Conservation (phyloP, 2,888 invertebrate genomes). For the Proisotoma minuta region DNA sequence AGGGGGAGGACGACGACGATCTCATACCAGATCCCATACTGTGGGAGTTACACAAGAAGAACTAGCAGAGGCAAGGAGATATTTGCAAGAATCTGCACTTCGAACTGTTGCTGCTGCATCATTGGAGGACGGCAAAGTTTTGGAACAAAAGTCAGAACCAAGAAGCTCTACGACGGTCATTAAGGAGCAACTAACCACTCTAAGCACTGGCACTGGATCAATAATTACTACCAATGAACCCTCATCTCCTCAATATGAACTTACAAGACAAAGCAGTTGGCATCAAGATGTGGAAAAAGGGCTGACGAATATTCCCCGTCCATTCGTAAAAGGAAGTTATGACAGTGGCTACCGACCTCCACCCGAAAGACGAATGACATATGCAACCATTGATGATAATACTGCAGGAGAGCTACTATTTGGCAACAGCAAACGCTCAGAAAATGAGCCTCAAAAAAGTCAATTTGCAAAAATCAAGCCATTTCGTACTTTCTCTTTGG, state of each 20-base stretch:
- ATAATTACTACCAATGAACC: background rate
- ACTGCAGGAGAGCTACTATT: constrained; percentile 13
- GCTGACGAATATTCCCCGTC: constrained; percentile 34
- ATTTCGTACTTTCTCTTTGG: constrained; percentile 45
- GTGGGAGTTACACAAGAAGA: constrained; percentile 79
- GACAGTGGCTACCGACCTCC: constrained; percentile 28
- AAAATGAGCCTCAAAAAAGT: background rate
- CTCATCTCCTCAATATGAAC: background rate
- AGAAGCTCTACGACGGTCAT: background rate
- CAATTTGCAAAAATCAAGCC: constrained; percentile 38
- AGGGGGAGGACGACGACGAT: constrained; percentile 45
- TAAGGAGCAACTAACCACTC: background rate
- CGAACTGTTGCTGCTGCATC: too few species aligned
- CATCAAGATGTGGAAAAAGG: constrained; percentile 38
- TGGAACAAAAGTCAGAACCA: background rate
- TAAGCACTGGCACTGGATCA: constrained; percentile 5
- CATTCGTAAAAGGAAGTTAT: constrained; percentile 27
- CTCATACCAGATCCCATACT: constrained; percentile 65
- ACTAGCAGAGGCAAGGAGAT: constrained; percentile 69
- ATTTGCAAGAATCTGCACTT: constrained; percentile 61
- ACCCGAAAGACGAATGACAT: constrained; percentile 36
- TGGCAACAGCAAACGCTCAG: constrained; percentile 11
- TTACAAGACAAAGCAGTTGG: constrained; percentile 20
- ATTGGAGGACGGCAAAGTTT: background rate
- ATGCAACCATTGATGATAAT: constrained; percentile 34